Base-by-base conservation (phyloP, 2,888 invertebrate species). In the Allolobophora icterica region DNA sequence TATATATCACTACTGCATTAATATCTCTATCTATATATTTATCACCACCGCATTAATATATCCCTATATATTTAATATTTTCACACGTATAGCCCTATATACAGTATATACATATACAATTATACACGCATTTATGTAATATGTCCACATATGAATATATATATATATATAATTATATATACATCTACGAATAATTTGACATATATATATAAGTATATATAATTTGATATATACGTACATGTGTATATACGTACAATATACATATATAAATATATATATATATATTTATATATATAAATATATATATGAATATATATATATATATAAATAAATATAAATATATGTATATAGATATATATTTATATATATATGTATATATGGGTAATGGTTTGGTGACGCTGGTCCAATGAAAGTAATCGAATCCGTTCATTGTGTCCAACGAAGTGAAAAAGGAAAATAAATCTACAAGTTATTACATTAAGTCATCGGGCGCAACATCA, bases 391-490 rank as follows among this genome's bases (percentile, higher is more conserved):
- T 30, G 71, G 30, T n/a, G 71, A n/a, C 71, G 30, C 30, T n/a
- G n/a, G n/a, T 71, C 71, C 71, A 71, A n/a, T 71, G 71, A 6
- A 71, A 71, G 71, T 71, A 71, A 71, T 71, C 71, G 71, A 71
- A 71, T 71, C 71, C n/a, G 71, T 71, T 71, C n/a, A 71, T 71
- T 71, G 30, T n/a, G 71, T 71, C 71, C 71, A 71, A 71, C 30
- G 71, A 71, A 71, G n/a, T 71, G 71, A 71, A 71, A 71, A 71
- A 13, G 71, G 38, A n/a, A 71, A 71, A 71, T 71, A 71, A 71
- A 71, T 71, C 71, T 71, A n/a, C 71, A 71, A 71, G 71, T 71
- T 71, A 71, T 71, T n/a, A 71, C 71, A 71, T 71, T 71, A 71
- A 71, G 71, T 71, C 8, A 71, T n/a, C 71, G 71, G 71, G 71